These are phyloP conservation scores for Drosophila meridionalis DNA, from an alignment of 2,888 invertebrate genomes.

Conservation along the genomic window DNA sequence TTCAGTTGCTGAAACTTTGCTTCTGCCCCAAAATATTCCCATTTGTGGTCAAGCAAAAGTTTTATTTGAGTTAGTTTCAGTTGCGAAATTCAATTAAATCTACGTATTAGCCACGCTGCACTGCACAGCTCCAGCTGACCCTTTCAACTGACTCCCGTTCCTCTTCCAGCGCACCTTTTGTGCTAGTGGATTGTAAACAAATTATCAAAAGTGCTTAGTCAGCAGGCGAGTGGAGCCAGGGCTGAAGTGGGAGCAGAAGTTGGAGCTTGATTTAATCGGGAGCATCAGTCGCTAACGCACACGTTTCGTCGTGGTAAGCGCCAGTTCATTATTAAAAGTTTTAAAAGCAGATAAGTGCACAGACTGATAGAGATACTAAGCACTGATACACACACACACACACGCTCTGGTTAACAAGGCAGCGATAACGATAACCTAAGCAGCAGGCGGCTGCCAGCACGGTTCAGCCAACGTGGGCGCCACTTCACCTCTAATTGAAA, in stretches of 20 bases:
- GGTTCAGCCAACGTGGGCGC: constrained; percentile 50
- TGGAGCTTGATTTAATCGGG: constrained; percentile 12
- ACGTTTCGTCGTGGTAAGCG: constrained; percentile 71
- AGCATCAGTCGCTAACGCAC: constrained; percentile 50
- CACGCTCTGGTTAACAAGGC: constrained; percentile 33
- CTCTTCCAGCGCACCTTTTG: not conserved
- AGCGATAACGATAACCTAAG: constrained; percentile 59
- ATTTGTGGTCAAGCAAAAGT: constrained; percentile 66
- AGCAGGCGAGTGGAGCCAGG: constrained; percentile 26
- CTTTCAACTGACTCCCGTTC: constrained; percentile 16
- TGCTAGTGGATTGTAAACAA: constrained; percentile 67
- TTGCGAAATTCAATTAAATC: constrained; percentile 69
- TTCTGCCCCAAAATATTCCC: constrained; percentile 48
- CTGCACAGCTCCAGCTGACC: constrained; percentile 30
- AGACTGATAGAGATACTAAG: constrained; percentile 80
- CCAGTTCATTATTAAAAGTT: constrained; percentile 80
- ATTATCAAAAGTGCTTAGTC: constrained; percentile 79
- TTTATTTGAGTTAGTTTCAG: constrained; percentile 65
- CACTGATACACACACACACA: constrained; percentile 66
- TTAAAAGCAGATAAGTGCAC: constrained; percentile 80
- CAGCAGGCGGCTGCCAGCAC: constrained; percentile 25
- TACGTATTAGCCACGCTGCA: constrained; percentile 57
- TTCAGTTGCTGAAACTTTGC: constrained; percentile 38
- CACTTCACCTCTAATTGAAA: constrained; percentile 84
- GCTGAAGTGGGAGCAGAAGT: constrained; percentile 8